Percentiles rank a stretch among this genome's conserved stretches.
Conservation (phyloP, 2,888 invertebrate species). For the Drosophila aldrichi region DNA sequence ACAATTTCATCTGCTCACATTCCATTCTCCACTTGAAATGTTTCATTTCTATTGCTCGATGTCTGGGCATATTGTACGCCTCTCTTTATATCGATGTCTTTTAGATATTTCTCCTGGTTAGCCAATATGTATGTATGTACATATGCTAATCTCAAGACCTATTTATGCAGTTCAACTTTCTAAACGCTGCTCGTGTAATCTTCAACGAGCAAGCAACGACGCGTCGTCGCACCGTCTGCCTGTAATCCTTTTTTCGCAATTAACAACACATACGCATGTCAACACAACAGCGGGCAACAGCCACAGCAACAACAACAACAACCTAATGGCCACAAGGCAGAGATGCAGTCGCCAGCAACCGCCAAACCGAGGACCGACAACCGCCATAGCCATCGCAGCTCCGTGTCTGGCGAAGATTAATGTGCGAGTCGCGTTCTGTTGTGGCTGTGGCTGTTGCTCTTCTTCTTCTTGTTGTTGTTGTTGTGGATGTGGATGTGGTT, state of each 20-base stretch:
- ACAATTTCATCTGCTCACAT: too few relatives aligned
- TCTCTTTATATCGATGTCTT: constrained; percentile 18
- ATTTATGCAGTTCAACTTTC: constrained; percentile 58
- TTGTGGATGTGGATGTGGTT: constrained; percentile 10
- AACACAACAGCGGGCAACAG: constrained; percentile 73
- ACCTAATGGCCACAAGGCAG: constrained; percentile 60
- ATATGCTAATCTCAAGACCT: constrained; percentile 43
- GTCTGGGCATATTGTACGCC: not conserved
- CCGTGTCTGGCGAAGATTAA: constrained; percentile 79
- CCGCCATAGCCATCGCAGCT: constrained; percentile 44
- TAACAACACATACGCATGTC: constrained; percentile 79
- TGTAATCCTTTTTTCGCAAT: constrained; percentile 78
- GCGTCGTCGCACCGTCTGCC: constrained; percentile 44
- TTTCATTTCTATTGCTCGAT: not conserved
- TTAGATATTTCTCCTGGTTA: constrained; percentile 4
- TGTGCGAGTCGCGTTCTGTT: constrained; percentile 78
- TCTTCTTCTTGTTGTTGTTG: too few relatives aligned
- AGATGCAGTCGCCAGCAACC: constrained; percentile 46
- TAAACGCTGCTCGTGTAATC: constrained; percentile 67
- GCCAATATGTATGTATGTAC: constrained; percentile 23
- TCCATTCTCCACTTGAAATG: not conserved
- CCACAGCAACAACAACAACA: constrained; percentile 27
- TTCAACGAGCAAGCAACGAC: constrained; percentile 30
- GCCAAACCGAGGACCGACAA: constrained; percentile 26
- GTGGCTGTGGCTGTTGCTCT: constrained; percentile 21